Base-by-base conservation (phyloP, 2,888 invertebrate genomes). In the Synergus gifuensis region DNA sequence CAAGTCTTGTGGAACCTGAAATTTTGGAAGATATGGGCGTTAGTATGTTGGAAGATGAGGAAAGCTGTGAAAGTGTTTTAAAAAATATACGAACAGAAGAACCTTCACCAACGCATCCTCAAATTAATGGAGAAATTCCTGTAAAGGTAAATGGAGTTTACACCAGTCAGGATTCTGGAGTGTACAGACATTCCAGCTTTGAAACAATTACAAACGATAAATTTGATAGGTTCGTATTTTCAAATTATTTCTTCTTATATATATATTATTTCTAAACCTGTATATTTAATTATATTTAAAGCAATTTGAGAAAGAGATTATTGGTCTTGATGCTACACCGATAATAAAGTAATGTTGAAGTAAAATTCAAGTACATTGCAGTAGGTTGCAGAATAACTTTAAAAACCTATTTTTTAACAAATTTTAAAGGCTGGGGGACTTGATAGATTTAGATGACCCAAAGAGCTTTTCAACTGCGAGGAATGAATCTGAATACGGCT, bases 1-100 rank as follows among this genome's bases (percentile, higher is more conserved):
- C 88, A 2, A 91, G 89, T 85, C 84, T 92, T 46, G 92, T 93
- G 62, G 92, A 93, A 80, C 91, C 93, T 28, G 93, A 94, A 83
- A 93, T 93, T 76, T 87, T 94, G 78, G 93, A 93, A 84, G 95
- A 95, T 85, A 94, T 94, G 93, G 95, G 95, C 66, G 93, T 95
- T 28, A 93, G 94, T 36, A 93, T 94, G 92, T 89, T 95, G 76
- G 94, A 94, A 77, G 93, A 93, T 14, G 94, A 94, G 82, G 93
- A 93, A 81, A 88, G 88, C 83, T 89, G 89, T 84, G 90, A 91
- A 82, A 91, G 89, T 87, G 86, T 86, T 81, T 83, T 86, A 89
- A 90, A 83, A 85, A 88, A 83, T 90, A 93, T 90, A 88, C 92
- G 63, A 82, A 92, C 85, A 83, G 92, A 79, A 83, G 89, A 89